A percentile compares a stretch with the other conserved stretches of the same genome.
Evolutionary conservation across 2,888 invertebrate species (phyloP).

Genomic region (Heliconius charithonia): DNA sequence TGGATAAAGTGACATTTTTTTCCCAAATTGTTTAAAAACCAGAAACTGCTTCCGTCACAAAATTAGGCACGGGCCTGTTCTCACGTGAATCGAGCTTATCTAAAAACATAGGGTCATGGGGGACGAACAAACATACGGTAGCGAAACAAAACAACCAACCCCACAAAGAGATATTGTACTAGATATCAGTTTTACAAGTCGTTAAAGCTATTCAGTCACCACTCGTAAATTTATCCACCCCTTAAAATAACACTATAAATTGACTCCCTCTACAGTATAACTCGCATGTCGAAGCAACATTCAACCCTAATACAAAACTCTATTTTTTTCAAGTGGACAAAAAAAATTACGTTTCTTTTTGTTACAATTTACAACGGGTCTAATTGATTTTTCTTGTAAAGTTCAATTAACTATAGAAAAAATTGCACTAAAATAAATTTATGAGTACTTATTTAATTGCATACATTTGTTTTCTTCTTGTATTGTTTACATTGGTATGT

Average conservation of each 20-base stretch:
- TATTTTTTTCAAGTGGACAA: not conserved
- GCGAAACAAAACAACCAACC: conserved; percentile 47
- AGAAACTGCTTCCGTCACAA: not conserved
- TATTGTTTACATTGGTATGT: conserved; percentile 2
- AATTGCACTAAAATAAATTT: not conserved
- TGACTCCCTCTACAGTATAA: conserved; percentile 51
- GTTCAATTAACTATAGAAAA: not conserved
- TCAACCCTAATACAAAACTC: conserved; percentile 8
- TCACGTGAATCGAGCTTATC: conserved; percentile 26
- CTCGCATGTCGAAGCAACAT: conserved; percentile 44
- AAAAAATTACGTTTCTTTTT: conserved; percentile 12
- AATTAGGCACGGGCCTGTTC: not conserved
- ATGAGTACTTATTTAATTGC: not conserved
- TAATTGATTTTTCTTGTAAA: not conserved
- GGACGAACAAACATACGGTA: conserved; percentile 34
- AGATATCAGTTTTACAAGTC: conserved; percentile 66
- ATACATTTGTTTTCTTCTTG: not conserved
- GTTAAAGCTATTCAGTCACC: conserved; percentile 64
- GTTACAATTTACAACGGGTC: not conserved
- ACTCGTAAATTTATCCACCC: conserved; percentile 51
- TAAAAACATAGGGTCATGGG: conserved; percentile 24
- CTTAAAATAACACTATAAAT: conserved; percentile 28
- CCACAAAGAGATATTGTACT: conserved; percentile 40
- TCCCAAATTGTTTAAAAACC: not conserved
- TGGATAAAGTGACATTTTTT: not conserved